Evolutionary conservation across 2,888 invertebrate genomes (phyloP).

Genomic region (Celastrina argiolus): DNA sequence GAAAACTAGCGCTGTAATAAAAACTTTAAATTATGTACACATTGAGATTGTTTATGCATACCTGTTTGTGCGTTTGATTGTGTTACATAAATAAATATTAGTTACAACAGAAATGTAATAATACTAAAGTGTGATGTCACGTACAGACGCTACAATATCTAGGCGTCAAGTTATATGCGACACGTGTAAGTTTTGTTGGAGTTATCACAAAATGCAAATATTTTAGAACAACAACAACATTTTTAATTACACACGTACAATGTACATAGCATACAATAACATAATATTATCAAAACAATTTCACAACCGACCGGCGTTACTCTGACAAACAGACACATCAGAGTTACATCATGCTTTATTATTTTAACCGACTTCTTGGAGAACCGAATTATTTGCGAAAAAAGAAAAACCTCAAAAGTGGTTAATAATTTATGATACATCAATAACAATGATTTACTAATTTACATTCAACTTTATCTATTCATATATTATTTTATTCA

Average conservation of each 20-base stretch:
- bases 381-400: not conserved
- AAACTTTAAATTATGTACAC: not conserved
- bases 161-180: slow-evolving; percentile 12
- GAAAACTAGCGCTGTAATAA: not conserved
- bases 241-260: slow-evolving; percentile 6
- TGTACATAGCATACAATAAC: not conserved
- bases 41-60: not conserved
- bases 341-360: not conserved
- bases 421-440: not conserved
- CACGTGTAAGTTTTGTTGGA: slow-evolving; percentile 15
- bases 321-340: not conserved
- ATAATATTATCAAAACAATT: not conserved
- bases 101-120: slow-evolving; percentile 4
- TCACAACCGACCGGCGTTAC: not conserved
- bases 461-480: too few species aligned
- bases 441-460: too few species aligned
- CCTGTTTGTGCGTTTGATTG: not conserved
- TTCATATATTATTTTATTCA: too few species aligned
- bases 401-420: not conserved
- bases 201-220: slow-evolving; percentile 1
- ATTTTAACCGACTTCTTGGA: too few species aligned
- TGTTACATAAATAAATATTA: slow-evolving; percentile 7
- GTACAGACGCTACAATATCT: slow-evolving; percentile 1
- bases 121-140: slow-evolving; percentile 15
- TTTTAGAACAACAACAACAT: slow-evolving; percentile 5